phyloP scores from a whole-genome alignment of 2,113 vertebrate species.

The Chaetorhynchus papuensis region DNA sequence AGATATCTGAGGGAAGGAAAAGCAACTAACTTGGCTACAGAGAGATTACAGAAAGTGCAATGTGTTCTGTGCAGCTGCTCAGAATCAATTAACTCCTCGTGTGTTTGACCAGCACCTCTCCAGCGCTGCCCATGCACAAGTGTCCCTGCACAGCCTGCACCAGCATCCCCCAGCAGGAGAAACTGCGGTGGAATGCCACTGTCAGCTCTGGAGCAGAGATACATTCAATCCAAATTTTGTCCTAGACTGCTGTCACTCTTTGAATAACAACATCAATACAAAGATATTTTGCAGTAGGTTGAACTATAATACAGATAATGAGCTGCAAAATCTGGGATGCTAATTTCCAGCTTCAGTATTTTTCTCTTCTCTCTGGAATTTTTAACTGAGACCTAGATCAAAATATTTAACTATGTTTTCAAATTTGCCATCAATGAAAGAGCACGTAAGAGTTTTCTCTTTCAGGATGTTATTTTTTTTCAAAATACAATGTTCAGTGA shows the following conservation, averaged over 20 bases:
- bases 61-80: not conserved
- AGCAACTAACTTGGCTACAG: not conserved
- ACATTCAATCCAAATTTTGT: not conserved
- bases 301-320: not conserved
- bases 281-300: not conserved
- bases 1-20: not conserved
- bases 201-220: not conserved
- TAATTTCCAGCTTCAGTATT: not conserved
- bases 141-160: not conserved
- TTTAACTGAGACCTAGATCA: not conserved
- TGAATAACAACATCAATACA: not conserved
- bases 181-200: not conserved
- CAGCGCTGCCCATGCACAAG: fast-evolving
- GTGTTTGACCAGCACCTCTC: not conserved
- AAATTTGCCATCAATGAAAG: not conserved
- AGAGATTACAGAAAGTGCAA: not conserved
- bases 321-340: not conserved
- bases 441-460: not conserved
- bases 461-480: not conserved
- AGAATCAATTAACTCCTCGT: not conserved
- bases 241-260: not conserved
- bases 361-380: not conserved
- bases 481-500: not conserved
- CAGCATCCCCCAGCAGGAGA: not conserved
- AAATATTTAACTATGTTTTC: not conserved